A percentile compares a stretch with the other conserved stretches of the same genome.
Conservation (phyloP, 2,888 invertebrate species). For the Lochmaea crataegi region DNA sequence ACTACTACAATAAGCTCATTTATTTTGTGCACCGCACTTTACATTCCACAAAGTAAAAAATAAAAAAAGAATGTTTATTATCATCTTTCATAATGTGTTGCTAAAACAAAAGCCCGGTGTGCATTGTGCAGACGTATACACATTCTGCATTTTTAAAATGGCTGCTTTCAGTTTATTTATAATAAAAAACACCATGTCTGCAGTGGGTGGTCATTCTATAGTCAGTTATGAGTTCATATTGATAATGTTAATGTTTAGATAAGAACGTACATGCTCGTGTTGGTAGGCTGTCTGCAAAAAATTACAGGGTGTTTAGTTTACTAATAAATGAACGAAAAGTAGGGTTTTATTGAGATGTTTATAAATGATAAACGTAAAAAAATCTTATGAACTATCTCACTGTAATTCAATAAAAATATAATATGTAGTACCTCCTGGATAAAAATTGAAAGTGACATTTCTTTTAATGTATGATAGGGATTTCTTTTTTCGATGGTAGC, state of each 20-base stretch:
- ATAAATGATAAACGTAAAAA: too few relatives aligned
- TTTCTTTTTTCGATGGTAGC: too few relatives aligned
- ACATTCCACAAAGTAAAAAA: not conserved
- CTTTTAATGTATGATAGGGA: too few relatives aligned
- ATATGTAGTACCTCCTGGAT: too few relatives aligned
- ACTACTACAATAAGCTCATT: not conserved
- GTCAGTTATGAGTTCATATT: not conserved
- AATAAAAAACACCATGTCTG: conserved; percentile 5
- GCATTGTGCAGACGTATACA: conserved; percentile 16
- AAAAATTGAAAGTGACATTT: too few relatives aligned
- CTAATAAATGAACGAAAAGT: not conserved
- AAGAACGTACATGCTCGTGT: not conserved
- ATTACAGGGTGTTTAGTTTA: not conserved
- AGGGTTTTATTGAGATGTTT: too few relatives aligned
- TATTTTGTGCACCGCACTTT: not conserved
- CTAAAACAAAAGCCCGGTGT: conserved; percentile 31
- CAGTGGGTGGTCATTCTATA: conserved; percentile 15
- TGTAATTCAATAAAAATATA: too few relatives aligned
- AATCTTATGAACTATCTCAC: too few relatives aligned
- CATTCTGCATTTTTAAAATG: conserved; percentile 13
- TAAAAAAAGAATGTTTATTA: not conserved
- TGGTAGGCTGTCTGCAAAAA: not conserved
- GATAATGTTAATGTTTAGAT: not conserved
- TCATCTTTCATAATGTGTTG: conserved; percentile 27
- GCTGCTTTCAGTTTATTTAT: not conserved